phyloP scores from a whole-genome alignment of 2,113 vertebrate genomes.

The Todiramphus chloris region DNA sequence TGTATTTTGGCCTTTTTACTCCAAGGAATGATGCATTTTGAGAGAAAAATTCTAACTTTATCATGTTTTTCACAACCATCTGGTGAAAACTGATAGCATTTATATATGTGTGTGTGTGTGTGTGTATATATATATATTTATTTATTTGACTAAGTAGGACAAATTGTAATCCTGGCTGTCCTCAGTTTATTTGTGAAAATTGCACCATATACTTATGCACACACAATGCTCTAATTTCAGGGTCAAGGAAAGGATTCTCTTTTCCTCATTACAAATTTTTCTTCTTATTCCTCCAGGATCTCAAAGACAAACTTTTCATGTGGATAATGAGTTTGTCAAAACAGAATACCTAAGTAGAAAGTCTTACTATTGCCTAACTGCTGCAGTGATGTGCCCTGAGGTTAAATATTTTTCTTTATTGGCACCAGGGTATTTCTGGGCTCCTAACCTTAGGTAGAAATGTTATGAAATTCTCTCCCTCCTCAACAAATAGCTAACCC shows the following conservation, averaged over 20 bases:
- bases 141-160: not conserved
- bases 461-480: not conserved
- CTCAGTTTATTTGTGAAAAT: not conserved
- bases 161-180: not conserved
- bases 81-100: not conserved
- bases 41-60: not conserved
- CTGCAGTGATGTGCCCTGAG: not conserved
- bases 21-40: not conserved
- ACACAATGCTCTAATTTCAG: not conserved
- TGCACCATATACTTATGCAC: not conserved
- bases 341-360: not conserved
- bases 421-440: not conserved
- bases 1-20: not conserved
- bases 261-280: not conserved
- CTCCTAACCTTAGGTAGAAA: not conserved
- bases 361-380: not conserved
- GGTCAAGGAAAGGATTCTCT: rapidly evolving
- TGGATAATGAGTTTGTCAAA: not conserved
- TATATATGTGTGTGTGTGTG: not conserved
- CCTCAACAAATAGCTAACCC: not conserved
- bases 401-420: not conserved
- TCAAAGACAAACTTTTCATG: not conserved
- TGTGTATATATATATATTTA: no score
- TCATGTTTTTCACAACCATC: not conserved
- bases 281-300: not conserved